phyloP scores from a whole-genome alignment of 2,888 invertebrate species.

The Trisateles emortualis region DNA sequence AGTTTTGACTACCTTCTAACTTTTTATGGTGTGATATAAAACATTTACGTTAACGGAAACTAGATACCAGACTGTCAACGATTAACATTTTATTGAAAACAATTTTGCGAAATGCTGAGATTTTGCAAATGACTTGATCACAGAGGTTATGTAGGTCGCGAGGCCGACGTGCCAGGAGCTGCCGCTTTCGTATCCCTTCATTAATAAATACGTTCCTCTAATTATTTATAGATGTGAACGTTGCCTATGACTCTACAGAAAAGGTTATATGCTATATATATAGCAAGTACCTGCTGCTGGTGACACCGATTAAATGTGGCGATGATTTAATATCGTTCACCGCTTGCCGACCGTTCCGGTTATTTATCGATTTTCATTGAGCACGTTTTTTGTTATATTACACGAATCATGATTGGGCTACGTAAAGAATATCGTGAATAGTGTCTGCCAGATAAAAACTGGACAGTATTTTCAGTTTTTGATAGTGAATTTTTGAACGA shows the following conservation, averaged over 20 bases:
- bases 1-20: slow-evolving; percentile 2
- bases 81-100: slow-evolving; percentile 24
- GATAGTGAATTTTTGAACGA: slow-evolving; percentile 13
- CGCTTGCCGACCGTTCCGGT: slow-evolving; percentile 39
- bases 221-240: slow-evolving; percentile 67
- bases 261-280: slow-evolving; percentile 45
- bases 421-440: slow-evolving; percentile 21
- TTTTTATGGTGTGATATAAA: slow-evolving; percentile 17
- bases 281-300: slow-evolving; percentile 43
- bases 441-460: slow-evolving; percentile 22
- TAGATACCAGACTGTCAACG: slow-evolving; percentile 12
- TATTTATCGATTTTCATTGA: slow-evolving; percentile 41
- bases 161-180: slow-evolving; percentile 62
- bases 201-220: slow-evolving; percentile 70
- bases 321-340: slow-evolving; percentile 47
- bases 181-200: slow-evolving; percentile 59
- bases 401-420: slow-evolving; percentile 22
- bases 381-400: slow-evolving; percentile 36
- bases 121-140: slow-evolving; percentile 35
- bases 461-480: slow-evolving; percentile 20
- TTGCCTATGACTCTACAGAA: slow-evolving; percentile 46
- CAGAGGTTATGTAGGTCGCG: slow-evolving; percentile 68
- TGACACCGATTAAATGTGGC: slow-evolving; percentile 47
- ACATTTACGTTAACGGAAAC: slow-evolving; percentile 22
- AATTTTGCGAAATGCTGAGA: slow-evolving; percentile 24